phyloP scores from a whole-genome alignment of 2,888 invertebrate species.

The Subacronicta megacephala region DNA sequence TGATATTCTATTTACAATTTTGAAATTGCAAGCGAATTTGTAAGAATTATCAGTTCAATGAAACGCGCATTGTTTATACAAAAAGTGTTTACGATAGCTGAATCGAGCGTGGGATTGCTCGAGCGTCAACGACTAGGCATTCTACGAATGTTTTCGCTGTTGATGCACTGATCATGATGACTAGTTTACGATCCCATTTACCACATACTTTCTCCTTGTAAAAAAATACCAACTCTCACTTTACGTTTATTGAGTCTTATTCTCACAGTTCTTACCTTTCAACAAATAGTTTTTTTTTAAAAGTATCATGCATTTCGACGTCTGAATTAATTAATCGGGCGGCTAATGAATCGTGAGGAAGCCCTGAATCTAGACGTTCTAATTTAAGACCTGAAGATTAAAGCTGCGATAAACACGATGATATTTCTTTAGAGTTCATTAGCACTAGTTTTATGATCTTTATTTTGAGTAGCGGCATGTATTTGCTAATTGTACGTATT shows the following conservation, averaged over 20 bases:
- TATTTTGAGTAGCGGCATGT: conserved; percentile 1
- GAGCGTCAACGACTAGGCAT: conserved; percentile 26
- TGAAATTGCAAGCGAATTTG: not conserved
- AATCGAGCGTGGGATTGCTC: conserved; percentile 48
- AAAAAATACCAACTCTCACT: not conserved
- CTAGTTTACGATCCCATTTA: conserved; percentile 21
- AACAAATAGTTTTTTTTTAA: not conserved
- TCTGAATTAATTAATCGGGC: conserved; percentile 15
- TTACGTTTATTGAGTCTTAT: not conserved
- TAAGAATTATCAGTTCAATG: conserved; percentile 34
- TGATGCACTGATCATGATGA: not conserved
- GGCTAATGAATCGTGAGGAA: conserved; percentile 7
- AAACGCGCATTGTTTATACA: conserved; percentile 22
- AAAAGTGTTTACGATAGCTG: conserved; percentile 37
- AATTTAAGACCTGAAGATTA: conserved; percentile 31
- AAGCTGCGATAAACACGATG: conserved; percentile 24
- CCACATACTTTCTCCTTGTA: conserved; percentile 11
- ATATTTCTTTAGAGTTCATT: conserved; percentile 48
- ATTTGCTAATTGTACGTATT: conserved; percentile 10
- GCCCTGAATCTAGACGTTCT: conserved; percentile 32
- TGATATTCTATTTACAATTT: too few relatives aligned
- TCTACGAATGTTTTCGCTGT: conserved; percentile 42
- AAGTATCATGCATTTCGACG: conserved; percentile 13
- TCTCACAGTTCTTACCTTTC: conserved; percentile 2
- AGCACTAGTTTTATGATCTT: conserved; percentile 31